Evolutionary conservation across 2,113 vertebrate species (phyloP).

Genomic region (Macheiramphus alcinus): DNA sequence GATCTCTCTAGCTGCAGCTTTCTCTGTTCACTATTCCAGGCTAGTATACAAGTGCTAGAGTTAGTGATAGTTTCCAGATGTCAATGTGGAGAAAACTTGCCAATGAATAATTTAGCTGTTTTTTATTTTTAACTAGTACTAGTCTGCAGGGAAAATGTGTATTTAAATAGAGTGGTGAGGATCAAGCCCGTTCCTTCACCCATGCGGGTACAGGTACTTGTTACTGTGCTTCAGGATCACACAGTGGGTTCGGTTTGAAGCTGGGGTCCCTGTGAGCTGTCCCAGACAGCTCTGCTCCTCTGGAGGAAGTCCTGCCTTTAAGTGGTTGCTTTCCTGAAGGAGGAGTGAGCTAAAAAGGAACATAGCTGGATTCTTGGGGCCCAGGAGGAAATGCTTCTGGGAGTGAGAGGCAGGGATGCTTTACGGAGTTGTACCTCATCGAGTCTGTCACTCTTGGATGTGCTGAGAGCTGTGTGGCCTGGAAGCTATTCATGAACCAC

Average conservation of each 20-base stretch:
- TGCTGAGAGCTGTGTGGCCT: neutral
- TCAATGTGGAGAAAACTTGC: neutral
- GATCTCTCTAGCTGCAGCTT: neutral
- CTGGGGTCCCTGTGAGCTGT: neutral
- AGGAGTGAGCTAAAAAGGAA: neutral
- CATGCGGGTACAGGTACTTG: neutral
- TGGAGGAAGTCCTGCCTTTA: neutral
- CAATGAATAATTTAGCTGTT: neutral
- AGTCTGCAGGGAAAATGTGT: neutral
- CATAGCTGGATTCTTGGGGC: rapidly evolving
- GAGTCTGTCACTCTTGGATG: neutral
- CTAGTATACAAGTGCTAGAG: neutral
- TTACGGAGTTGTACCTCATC: neutral
- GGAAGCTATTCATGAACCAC: neutral
- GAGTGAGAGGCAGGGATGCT: neutral
- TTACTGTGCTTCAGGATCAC: neutral
- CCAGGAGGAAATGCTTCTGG: neutral
- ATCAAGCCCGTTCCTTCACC: neutral
- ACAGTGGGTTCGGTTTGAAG: neutral
- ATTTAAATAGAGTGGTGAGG: neutral
- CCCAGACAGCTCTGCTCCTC: neutral
- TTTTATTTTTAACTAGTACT: neutral
- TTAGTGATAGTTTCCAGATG: neutral
- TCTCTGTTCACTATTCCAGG: neutral
- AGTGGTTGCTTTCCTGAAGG: neutral